phyloP scores from a whole-genome alignment of 2,888 invertebrate genomes.

The Rhamnusium bicolor region DNA sequence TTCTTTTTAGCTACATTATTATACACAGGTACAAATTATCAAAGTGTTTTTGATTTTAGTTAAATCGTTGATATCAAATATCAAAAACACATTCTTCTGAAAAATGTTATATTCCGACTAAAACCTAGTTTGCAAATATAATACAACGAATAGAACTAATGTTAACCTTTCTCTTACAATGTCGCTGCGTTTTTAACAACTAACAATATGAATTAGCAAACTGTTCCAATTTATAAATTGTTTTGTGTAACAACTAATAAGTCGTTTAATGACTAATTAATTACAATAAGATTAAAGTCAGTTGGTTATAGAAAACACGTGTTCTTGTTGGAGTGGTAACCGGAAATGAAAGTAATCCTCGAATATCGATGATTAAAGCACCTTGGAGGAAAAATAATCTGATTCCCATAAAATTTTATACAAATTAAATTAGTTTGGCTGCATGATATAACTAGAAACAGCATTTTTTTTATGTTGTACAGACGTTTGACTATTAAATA shows the following conservation, averaged over 20 bases:
- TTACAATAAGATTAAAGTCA: background rate
- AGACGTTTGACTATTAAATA: background rate
- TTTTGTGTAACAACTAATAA: conserved; percentile 2
- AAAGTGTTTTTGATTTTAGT: no score
- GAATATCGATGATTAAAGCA: background rate
- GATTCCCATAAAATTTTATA: background rate
- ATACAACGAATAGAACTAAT: background rate
- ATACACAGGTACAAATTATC: no score
- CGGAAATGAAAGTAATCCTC: conserved; percentile 24
- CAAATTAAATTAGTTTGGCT: background rate
- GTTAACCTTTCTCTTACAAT: conserved; percentile 10
- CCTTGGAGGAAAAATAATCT: background rate
- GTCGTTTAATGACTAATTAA: conserved; percentile 13
- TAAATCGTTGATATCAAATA: no score
- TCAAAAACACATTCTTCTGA: no score
- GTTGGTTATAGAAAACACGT: conserved; percentile 2
- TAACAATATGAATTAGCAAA: background rate
- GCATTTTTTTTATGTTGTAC: no score
- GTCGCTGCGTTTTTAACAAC: background rate
- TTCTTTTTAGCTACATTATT: no score
- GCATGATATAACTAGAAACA: no score
- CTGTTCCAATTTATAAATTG: background rate
- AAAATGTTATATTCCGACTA: no score
- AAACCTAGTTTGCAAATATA: background rate
- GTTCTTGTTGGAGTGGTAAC: conserved; percentile 3